phyloP scores from a whole-genome alignment of 2,888 invertebrate species.

The Lottia scabra region DNA sequence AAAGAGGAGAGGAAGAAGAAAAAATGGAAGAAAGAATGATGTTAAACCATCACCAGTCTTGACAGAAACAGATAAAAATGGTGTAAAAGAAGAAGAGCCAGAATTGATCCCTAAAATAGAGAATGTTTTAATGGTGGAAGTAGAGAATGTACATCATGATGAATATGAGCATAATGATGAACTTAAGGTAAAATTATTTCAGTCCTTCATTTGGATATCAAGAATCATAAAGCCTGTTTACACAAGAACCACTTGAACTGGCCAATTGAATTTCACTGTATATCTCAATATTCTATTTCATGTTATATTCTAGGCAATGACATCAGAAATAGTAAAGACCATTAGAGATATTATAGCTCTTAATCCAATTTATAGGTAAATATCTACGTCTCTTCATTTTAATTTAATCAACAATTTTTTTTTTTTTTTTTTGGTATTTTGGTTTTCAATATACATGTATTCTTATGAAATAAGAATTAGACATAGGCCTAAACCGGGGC shows the following conservation, averaged over 20 bases:
- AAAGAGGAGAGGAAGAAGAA: neutral
- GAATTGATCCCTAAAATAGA: neutral
- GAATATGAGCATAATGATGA: slow-evolving; percentile 92
- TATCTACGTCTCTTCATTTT: too few species aligned
- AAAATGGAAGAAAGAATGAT: neutral
- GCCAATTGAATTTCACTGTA: too few species aligned
- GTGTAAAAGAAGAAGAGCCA: neutral
- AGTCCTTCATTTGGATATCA: too few species aligned
- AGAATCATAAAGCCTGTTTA: too few species aligned
- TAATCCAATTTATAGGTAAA: slow-evolving; percentile 86
- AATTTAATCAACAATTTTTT: too few species aligned
- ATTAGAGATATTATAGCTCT: slow-evolving; percentile 95
- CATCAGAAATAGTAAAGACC: slow-evolving; percentile 96
- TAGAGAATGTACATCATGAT: slow-evolving; percentile 90
- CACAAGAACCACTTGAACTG: too few species aligned
- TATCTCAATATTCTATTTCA: too few species aligned
- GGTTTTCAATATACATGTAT: too few species aligned
- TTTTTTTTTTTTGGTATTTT: too few species aligned
- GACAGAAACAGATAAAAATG: slow-evolving; percentile 11
- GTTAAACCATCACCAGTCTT: slow-evolving; percentile 5
- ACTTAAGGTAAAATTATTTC: slow-evolving; percentile 77
- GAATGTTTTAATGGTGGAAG: slow-evolving; percentile 86
- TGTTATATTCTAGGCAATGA: slow-evolving; percentile 77
- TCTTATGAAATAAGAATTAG: too few species aligned
- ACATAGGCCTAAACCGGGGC: too few species aligned